Conservation (phyloP, 1,140 invertebrate genomes). For the Halictus rubicundus region DNA sequence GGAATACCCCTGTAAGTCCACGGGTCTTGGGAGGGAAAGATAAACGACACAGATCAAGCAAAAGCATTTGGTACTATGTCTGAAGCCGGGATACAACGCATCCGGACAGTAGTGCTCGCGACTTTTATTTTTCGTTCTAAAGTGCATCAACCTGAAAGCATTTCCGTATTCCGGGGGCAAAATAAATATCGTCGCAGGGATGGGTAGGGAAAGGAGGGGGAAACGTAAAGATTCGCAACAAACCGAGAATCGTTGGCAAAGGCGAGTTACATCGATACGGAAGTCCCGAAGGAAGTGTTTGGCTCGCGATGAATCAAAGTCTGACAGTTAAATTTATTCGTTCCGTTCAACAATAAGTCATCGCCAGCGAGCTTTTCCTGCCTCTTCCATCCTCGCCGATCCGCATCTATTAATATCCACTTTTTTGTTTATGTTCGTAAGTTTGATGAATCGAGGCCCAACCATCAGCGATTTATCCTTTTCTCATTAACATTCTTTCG, state of each 20-base stretch:
- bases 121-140: neutral
- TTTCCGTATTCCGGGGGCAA: no score
- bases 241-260: no score
- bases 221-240: conserved; percentile 23
- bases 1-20: no score
- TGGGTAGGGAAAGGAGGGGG: neutral
- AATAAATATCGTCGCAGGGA: neutral
- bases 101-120: no score
- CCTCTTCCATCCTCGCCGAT: neutral
- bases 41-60: no score
- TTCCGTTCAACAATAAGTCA: conserved; percentile 9
- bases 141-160: neutral
- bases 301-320: conserved; percentile 30
- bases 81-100: no score
- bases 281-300: conserved; percentile 21
- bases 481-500: neutral
- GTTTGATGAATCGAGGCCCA: conserved; percentile 5
- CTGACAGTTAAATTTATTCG: conserved; percentile 35
- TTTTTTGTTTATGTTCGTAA: conserved; percentile 26
- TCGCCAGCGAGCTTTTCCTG: neutral
- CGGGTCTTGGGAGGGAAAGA: no score
- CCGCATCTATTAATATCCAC: conserved; percentile 22
- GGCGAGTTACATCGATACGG: conserved; percentile 6
- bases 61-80: no score
- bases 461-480: conserved; percentile 1